phyloP scores from a whole-genome alignment of 92 coral and sea anemone species.

The Metridium senile region DNA sequence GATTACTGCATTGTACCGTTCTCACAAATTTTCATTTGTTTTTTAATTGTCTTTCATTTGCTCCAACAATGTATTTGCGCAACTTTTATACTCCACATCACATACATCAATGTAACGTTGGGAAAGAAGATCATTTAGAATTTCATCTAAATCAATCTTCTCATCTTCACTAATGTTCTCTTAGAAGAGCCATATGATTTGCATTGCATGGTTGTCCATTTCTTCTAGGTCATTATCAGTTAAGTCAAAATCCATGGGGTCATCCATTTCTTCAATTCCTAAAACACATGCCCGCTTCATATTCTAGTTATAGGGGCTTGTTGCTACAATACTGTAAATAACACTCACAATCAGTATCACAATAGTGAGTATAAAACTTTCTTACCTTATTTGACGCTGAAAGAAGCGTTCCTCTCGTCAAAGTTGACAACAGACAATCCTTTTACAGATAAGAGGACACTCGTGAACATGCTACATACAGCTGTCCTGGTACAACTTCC shows the following conservation, averaged over 20 bases:
- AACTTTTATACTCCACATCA: background rate
- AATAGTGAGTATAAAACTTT: background rate
- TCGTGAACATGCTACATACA: constrained; percentile 49
- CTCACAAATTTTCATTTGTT: background rate
- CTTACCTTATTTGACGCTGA: background rate
- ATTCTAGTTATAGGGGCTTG: background rate
- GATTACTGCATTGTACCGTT: background rate
- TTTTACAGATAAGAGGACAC: constrained; percentile 19
- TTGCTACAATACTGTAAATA: background rate
- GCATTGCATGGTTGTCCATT: background rate
- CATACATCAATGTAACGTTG: background rate
- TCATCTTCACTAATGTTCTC: no score
- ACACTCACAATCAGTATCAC: background rate
- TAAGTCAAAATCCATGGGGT: background rate
- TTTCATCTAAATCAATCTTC: no score
- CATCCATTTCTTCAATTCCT: background rate
- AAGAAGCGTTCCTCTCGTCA: background rate
- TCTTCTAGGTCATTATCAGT: background rate
- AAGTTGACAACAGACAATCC: background rate
- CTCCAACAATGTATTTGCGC: background rate
- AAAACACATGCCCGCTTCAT: background rate
- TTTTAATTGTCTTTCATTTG: background rate
- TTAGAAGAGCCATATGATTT: background rate
- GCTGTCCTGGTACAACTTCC: constrained; percentile 44
- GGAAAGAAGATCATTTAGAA: background rate